phyloP scores from a whole-genome alignment of 2,113 vertebrate genomes.

The Marmota monax region DNA sequence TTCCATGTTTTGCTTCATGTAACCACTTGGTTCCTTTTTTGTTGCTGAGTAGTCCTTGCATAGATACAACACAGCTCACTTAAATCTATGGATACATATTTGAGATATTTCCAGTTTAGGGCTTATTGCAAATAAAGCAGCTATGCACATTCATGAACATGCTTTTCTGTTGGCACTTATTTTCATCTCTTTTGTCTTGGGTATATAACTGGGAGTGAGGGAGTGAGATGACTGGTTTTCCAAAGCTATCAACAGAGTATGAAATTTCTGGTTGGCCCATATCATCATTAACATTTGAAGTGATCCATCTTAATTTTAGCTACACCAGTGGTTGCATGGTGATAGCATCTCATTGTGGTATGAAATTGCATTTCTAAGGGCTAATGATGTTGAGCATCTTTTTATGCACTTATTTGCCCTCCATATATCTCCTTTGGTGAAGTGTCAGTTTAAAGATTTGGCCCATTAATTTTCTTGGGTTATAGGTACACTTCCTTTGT shows the following conservation, averaged over 20 bases:
- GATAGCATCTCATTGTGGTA: background rate
- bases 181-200: background rate
- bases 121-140: background rate
- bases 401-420: no score
- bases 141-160: background rate
- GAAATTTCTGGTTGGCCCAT: background rate
- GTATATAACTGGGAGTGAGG: background rate
- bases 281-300: background rate
- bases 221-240: background rate
- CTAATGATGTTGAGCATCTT: no score
- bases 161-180: background rate
- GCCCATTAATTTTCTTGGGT: background rate
- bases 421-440: background rate
- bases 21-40: background rate
- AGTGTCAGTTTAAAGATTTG: background rate
- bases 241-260: background rate
- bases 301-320: background rate
- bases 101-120: background rate
- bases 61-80: background rate
- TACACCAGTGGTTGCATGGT: background rate
- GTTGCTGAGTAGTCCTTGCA: background rate
- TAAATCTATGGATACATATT: no score
- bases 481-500: background rate
- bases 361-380: background rate
- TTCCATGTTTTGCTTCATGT: background rate